Conservation (phyloP, 2,888 invertebrate species). For the Lottia scabra region DNA sequence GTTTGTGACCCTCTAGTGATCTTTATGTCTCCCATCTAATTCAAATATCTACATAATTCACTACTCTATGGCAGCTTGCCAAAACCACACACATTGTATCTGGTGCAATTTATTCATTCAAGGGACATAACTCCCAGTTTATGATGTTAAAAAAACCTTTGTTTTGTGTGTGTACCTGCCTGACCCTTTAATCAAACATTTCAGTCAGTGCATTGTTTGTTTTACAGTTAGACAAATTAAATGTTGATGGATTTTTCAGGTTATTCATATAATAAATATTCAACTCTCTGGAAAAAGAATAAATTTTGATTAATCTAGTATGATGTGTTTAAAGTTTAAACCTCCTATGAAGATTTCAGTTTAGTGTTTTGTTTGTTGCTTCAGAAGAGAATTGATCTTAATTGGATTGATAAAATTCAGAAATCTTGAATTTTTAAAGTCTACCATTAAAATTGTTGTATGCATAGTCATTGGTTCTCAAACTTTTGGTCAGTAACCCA, state of each 20-base stretch:
- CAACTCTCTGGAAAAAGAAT: too few relatives aligned
- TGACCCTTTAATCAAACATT: neutral
- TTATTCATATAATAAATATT: too few relatives aligned
- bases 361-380: too few relatives aligned
- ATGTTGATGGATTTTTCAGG: neutral
- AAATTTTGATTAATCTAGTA: too few relatives aligned
- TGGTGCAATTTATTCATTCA: slow-evolving; percentile 4
- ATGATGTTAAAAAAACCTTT: neutral
- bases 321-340: too few relatives aligned
- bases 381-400: too few relatives aligned
- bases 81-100: slow-evolving; percentile 3
- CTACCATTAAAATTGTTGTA: too few relatives aligned
- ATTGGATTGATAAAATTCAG: too few relatives aligned
- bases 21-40: slow-evolving; percentile 2
- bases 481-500: too few relatives aligned
- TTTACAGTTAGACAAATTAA: neutral
- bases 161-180: neutral
- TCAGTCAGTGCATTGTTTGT: neutral
- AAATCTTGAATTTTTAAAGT: too few relatives aligned
- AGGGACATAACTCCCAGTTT: slow-evolving; percentile 1
- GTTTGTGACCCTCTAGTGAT: neutral
- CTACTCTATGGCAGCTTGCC: neutral
- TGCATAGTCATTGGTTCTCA: too few relatives aligned
- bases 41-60: neutral
- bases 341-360: too few relatives aligned